These are phyloP conservation scores for Garra rufa DNA, from an alignment of 2,113 vertebrate species.

Conservation along the genomic window DNA sequence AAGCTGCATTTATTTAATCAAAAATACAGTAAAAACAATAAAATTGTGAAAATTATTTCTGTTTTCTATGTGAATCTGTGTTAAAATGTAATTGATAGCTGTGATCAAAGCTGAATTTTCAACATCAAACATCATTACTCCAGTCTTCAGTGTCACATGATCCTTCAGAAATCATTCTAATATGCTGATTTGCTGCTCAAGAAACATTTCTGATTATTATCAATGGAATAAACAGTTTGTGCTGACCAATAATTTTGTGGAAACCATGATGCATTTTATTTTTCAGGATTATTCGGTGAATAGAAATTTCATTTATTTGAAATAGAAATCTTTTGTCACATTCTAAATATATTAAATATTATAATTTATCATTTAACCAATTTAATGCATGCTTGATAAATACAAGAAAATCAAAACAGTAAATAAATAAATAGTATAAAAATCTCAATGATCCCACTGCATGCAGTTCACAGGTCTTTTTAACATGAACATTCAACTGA, in stretches of 20 bases:
- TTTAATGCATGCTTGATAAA: neutral
- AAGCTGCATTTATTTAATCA: neutral
- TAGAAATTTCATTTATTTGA: neutral
- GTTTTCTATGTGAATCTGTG: neutral
- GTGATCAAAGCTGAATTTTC: no score
- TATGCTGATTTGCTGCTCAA: no score
- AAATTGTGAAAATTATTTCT: neutral
- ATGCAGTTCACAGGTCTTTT: neutral
- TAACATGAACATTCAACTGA: neutral
- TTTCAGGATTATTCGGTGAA: neutral
- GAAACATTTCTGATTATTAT: no score
- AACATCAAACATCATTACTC: no score
- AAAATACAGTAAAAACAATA: neutral
- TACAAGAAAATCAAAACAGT: neutral
- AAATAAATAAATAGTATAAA: neutral
- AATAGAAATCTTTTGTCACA: neutral
- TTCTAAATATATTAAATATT: neutral
- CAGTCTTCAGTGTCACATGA: no score
- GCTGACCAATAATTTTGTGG: no score
- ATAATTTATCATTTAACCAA: neutral
- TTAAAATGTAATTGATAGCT: no score
- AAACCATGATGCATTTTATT: no score
- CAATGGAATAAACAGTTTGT: no score
- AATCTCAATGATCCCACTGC: neutral
- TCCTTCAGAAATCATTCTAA: no score